phyloP scores from a whole-genome alignment of 1,140 invertebrate genomes.

The Sitophilus oryzae region DNA sequence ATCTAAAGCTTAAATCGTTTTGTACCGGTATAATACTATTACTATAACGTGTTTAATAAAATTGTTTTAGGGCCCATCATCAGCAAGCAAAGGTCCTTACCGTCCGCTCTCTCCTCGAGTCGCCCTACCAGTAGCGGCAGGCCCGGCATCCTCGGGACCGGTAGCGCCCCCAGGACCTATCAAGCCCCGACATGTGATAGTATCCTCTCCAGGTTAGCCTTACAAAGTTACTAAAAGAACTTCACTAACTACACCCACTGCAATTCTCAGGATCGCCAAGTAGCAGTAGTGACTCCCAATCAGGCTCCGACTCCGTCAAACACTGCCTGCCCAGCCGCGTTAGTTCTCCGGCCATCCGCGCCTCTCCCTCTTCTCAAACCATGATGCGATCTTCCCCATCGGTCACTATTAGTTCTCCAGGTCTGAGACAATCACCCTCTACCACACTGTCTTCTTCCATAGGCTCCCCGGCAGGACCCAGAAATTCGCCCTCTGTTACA shows the following conservation, averaged over 20 bases:
- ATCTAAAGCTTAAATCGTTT: no score
- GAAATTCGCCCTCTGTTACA: constrained; percentile 37
- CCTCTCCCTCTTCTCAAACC: constrained; percentile 30
- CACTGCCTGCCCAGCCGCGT: constrained; percentile 46
- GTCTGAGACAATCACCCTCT: constrained; percentile 35
- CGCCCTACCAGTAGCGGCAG: constrained; percentile 33
- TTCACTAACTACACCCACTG: no score
- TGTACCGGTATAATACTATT: no score
- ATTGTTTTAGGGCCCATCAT: constrained; percentile 54
- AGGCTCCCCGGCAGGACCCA: constrained; percentile 35
- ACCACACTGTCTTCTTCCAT: constrained; percentile 39
- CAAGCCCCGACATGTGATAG: constrained; percentile 60
- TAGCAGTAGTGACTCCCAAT: constrained; percentile 61
- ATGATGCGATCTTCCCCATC: constrained; percentile 35
- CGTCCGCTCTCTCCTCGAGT: constrained; percentile 56
- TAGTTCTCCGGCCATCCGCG: constrained; percentile 37
- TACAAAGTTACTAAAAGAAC: no score
- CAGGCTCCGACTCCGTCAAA: constrained; percentile 61
- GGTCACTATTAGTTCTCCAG: constrained; percentile 26
- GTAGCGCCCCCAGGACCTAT: constrained; percentile 26
- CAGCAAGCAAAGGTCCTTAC: constrained; percentile 57
- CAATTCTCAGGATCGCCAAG: constrained; percentile 56
- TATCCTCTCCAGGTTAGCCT: constrained; percentile 63
- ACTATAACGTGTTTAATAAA: background rate
- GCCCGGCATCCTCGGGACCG: constrained; percentile 16